These are phyloP conservation scores for Sparus aurata DNA, from an alignment of 2,797 vertebrate genomes.

Conservation along the genomic window DNA sequence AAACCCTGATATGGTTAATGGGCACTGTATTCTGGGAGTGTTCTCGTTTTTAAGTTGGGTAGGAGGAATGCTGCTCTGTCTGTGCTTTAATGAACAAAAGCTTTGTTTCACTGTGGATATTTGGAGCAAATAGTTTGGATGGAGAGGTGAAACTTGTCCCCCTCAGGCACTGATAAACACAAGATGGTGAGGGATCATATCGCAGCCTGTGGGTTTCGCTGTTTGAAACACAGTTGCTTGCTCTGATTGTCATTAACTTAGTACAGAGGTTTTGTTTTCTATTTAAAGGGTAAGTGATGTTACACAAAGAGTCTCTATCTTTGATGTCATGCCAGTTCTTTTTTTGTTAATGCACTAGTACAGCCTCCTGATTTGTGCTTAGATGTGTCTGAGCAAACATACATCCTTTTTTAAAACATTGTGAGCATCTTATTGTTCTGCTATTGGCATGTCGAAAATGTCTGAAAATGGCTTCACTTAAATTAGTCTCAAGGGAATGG, in stretches of 20 bases:
- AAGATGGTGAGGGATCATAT: slow-evolving; percentile 66
- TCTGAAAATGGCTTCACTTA: slow-evolving; percentile 81
- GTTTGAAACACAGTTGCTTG: slow-evolving; percentile 38
- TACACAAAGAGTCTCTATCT: slow-evolving; percentile 35
- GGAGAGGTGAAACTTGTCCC: slow-evolving; percentile 67
- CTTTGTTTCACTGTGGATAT: slow-evolving; percentile 57
- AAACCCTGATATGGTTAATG: slow-evolving; percentile 40
- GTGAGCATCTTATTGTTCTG: slow-evolving; percentile 59
- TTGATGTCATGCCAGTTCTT: slow-evolving; percentile 41
- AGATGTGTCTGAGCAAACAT: slow-evolving; percentile 49
- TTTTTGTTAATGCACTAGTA: slow-evolving; percentile 37
- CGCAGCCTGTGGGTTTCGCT: slow-evolving; percentile 46
- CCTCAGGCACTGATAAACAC: slow-evolving; percentile 54
- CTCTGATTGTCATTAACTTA: slow-evolving; percentile 60
- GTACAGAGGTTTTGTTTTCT: slow-evolving; percentile 43
- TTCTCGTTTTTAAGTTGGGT: slow-evolving; percentile 49
- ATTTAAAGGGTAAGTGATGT: slow-evolving; percentile 37
- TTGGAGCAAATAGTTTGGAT: slow-evolving; percentile 63
- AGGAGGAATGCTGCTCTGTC: slow-evolving; percentile 57
- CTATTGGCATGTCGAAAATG: slow-evolving; percentile 79
- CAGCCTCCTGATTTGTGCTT: slow-evolving; percentile 51
- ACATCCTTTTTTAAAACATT: slow-evolving; percentile 41
- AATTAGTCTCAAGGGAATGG: slow-evolving; percentile 80
- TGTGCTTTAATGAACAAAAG: slow-evolving; percentile 63
- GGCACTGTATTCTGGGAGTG: slow-evolving; percentile 32